Percentiles rank a stretch among this genome's conserved stretches.
phyloP scores from a whole-genome alignment of 2,113 vertebrate genomes.

The Mobula birostris region DNA sequence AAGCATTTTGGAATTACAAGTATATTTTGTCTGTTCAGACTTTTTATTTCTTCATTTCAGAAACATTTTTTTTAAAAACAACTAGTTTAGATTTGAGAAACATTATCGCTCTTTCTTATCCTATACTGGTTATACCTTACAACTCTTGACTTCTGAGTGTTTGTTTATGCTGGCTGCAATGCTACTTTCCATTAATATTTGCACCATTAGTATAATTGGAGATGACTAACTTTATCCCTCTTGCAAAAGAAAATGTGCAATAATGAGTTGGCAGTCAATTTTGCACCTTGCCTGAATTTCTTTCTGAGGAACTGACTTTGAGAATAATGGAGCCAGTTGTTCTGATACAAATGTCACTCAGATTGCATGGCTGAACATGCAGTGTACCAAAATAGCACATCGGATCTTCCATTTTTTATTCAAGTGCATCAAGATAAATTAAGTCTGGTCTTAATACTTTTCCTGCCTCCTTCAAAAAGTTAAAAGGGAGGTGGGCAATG shows the following conservation, averaged over 20 bases:
- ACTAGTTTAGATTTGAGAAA: background rate
- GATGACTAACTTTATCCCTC: background rate
- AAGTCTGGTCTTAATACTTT: background rate
- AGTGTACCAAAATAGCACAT: background rate
- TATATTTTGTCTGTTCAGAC: background rate
- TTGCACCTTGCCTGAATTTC: background rate
- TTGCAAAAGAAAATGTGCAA: background rate
- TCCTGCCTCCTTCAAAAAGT: background rate
- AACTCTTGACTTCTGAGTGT: background rate
- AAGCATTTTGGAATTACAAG: background rate
- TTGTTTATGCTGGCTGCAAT: background rate
- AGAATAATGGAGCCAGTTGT: background rate
- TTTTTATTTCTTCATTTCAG: background rate
- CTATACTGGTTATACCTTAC: background rate
- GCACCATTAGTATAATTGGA: background rate
- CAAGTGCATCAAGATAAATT: too few relatives aligned
- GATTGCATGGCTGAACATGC: background rate
- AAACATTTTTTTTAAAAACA: background rate
- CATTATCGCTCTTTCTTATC: background rate
- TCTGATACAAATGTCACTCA: background rate
- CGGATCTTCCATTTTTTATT: too few relatives aligned
- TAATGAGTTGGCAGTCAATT: background rate
- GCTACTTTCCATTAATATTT: background rate
- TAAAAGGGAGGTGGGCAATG: background rate
- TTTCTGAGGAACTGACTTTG: background rate